A percentile compares a stretch with the other conserved stretches of the same genome.
These are phyloP conservation scores for Taeniopygia guttata DNA, from an alignment of 2,797 vertebrate genomes.

Conservation along the genomic window DNA sequence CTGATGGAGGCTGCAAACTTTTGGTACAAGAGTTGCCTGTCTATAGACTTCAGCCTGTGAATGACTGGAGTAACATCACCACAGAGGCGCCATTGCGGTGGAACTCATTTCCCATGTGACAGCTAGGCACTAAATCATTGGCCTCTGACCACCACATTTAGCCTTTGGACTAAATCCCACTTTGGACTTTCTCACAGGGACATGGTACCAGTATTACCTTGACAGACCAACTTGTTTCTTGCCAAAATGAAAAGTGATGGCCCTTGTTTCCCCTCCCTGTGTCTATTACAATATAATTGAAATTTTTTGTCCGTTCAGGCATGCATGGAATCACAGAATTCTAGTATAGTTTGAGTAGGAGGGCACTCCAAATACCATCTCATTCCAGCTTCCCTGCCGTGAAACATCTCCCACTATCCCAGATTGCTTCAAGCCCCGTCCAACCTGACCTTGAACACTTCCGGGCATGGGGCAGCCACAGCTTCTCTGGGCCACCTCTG, in stretches of 20 bases:
- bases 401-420: neutral
- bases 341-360: neutral
- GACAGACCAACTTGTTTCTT: neutral
- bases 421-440: neutral
- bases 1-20: neutral
- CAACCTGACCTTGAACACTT: neutral
- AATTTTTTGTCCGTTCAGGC: neutral
- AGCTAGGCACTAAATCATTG: neutral
- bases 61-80: too few species aligned
- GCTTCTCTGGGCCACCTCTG: rapidly evolving
- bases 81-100: neutral
- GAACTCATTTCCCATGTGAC: neutral
- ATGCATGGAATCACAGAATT: neutral
- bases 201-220: neutral
- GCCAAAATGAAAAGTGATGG: neutral
- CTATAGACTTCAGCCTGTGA: neutral
- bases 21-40: neutral
- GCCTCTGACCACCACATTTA: neutral
- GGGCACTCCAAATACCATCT: neutral
- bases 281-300: neutral
- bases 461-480: neutral
- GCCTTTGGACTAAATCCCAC: neutral
- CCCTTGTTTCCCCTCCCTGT: neutral
- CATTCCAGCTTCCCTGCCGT: rapidly evolving
- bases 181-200: neutral